Evolutionary conservation across 2,797 vertebrate genomes (phyloP), one percentile per base, ranked within the genome.

Genomic region (Acanthornis magna): DNA sequence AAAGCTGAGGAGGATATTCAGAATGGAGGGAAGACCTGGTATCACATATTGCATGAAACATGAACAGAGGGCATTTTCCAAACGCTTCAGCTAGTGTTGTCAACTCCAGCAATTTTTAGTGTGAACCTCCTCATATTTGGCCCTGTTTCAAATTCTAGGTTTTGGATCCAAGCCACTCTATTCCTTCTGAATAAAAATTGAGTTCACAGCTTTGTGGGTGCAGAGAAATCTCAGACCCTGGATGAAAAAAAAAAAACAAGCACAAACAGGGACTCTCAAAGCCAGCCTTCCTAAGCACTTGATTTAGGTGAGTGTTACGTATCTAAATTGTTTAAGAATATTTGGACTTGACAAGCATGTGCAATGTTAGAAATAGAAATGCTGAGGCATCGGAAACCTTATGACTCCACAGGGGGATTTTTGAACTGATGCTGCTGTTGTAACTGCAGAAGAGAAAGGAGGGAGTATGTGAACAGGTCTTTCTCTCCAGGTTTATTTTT

Each of bases 401-500:
- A 74, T 61, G 90, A 54, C 75, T 91, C 93, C 89, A 85, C 48
- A 51, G 93, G 86, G 93, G 91, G 22, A 73, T 82, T 86, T 94
- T 85, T 83, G 57, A 89, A 92, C 61, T 54, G 78, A 68, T 92
- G 66, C 55, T 81, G 85, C 75, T 88, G 53, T 75, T 89, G 70
- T 78, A 84, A 45, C 79, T 88, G 89, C 75, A 81, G 85, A 91
- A 80, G 48, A 78, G 67, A 61, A 54, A 76, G 60, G 38, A 61
- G 40, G 63, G 83, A 68, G 40, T 9, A 21, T 61, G 23, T 23
- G 63, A 85, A 61, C 83, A 76, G 63, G 83, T 68, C 88, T 79
- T 79, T 94, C 80, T 92, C 93, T 91, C 84, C 75, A 93, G 82
- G 71, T 80, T 96, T 85, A 85, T 91, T 92, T 93, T 84, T 93